phyloP scores from a whole-genome alignment of 2,113 vertebrate genomes.

The Cottus gobio region DNA sequence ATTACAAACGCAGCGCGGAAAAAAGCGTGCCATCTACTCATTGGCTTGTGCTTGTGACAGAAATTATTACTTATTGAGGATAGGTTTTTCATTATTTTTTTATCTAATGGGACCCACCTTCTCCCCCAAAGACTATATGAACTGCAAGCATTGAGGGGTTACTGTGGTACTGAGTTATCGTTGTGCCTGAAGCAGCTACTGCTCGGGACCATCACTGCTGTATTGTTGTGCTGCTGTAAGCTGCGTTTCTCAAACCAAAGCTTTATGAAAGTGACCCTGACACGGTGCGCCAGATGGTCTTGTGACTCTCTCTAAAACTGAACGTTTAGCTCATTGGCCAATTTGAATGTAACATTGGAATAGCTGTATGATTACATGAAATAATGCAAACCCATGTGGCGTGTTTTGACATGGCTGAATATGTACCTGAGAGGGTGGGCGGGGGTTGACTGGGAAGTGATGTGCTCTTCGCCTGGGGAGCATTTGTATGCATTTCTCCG shows the following conservation, averaged over 20 bases:
- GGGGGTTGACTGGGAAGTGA: constrained; percentile 9
- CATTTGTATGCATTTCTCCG: constrained; percentile 55
- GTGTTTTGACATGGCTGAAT: constrained; percentile 73
- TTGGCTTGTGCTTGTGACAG: background rate
- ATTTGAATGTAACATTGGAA: constrained; percentile 29
- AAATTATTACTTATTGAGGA: background rate
- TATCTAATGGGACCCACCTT: background rate
- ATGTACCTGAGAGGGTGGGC: constrained; percentile 15
- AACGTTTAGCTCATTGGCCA: constrained; percentile 6
- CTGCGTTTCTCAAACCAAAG: background rate
- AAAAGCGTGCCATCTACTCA: background rate
- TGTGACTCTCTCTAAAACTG: background rate
- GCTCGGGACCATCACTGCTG: background rate
- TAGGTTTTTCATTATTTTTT: background rate
- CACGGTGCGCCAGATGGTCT: background rate
- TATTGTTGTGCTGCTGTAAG: background rate
- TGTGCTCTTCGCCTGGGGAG: constrained; percentile 58
- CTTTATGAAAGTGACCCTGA: background rate
- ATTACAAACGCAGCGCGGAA: too few relatives aligned
- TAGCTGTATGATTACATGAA: constrained; percentile 59
- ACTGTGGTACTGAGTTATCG: background rate
- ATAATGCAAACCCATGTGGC: constrained; percentile 53
- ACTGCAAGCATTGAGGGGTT: background rate
- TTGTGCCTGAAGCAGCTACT: background rate
- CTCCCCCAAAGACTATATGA: background rate